Conservation (phyloP, 2,888 invertebrate species). For the Trichopoda pennipes region DNA sequence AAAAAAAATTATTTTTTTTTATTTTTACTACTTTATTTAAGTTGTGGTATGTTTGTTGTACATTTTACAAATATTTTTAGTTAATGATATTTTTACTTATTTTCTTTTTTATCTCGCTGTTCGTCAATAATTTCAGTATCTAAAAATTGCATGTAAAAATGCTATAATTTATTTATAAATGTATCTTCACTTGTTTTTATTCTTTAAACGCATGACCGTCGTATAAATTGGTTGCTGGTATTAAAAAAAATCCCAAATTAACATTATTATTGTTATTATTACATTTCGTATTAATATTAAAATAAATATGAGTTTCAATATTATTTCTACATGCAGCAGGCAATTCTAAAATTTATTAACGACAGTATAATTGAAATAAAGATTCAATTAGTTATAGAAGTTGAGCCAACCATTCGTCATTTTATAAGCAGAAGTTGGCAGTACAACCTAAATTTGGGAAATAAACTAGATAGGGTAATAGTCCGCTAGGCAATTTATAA, state of each 20-base stretch:
- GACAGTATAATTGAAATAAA: slow-evolving; percentile 56
- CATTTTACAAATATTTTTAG: slow-evolving; percentile 2
- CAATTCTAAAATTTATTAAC: slow-evolving; percentile 57
- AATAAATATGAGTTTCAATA: slow-evolving; percentile 33
- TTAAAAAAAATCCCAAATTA: slow-evolving; percentile 42
- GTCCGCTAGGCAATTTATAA: too few relatives aligned
- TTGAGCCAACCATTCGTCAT: neutral
- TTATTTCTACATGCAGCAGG: neutral
- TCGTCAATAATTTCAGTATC: slow-evolving; percentile 24
- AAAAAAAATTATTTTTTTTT: slow-evolving; percentile 38
- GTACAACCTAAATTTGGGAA: too few relatives aligned
- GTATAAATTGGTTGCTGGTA: slow-evolving; percentile 7
- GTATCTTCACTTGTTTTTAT: slow-evolving; percentile 34
- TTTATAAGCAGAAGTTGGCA: slow-evolving; percentile 17
- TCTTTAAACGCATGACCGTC: slow-evolving; percentile 15
- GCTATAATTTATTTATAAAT: slow-evolving; percentile 60
- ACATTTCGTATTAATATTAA: slow-evolving; percentile 28
- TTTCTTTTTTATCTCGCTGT: neutral
- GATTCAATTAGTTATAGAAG: slow-evolving; percentile 38
- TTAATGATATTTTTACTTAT: slow-evolving; percentile 22
- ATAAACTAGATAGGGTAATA: too few relatives aligned
- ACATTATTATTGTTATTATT: slow-evolving; percentile 23
- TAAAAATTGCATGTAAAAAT: slow-evolving; percentile 66
- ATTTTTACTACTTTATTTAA: slow-evolving; percentile 53
- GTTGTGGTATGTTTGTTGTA: slow-evolving; percentile 27